These are phyloP conservation scores for Podarcis lilfordi DNA, from an alignment of 2,797 vertebrate genomes.

Conservation along the genomic window DNA sequence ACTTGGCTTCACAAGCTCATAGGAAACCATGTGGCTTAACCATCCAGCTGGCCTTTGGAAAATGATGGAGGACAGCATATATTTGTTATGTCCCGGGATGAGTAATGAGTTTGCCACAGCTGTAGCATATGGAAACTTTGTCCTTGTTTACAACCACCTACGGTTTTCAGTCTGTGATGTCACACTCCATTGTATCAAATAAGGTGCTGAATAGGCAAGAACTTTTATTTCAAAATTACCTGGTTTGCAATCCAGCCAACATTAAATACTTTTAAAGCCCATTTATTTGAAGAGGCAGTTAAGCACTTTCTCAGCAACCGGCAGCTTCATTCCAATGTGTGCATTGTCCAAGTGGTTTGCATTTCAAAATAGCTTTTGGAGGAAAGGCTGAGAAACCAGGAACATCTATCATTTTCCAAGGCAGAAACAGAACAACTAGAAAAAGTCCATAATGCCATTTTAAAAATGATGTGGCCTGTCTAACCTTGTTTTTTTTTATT, in stretches of 20 bases:
- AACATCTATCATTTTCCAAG: neutral
- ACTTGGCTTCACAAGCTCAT: neutral
- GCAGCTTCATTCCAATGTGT: neutral
- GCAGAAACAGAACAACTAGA: neutral
- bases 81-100: neutral
- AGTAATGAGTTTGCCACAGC: neutral
- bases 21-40: neutral
- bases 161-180: neutral
- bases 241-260: neutral
- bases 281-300: neutral
- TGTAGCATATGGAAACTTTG: neutral
- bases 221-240: neutral
- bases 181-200: neutral
- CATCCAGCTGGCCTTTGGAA: slow-evolving; percentile 12
- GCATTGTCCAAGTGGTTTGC: neutral
- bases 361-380: slow-evolving; percentile 17
- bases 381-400: neutral
- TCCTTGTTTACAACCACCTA: slow-evolving; percentile 1
- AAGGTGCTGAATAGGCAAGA: neutral
- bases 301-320: neutral
- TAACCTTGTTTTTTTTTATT: neutral
- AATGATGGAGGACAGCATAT: neutral
- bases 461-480: neutral
- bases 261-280: neutral
- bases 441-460: neutral